Evolutionary conservation across 2,888 invertebrate genomes (phyloP), one percentile per base, ranked within the genome.

Genomic region (Amiota minor): DNA sequence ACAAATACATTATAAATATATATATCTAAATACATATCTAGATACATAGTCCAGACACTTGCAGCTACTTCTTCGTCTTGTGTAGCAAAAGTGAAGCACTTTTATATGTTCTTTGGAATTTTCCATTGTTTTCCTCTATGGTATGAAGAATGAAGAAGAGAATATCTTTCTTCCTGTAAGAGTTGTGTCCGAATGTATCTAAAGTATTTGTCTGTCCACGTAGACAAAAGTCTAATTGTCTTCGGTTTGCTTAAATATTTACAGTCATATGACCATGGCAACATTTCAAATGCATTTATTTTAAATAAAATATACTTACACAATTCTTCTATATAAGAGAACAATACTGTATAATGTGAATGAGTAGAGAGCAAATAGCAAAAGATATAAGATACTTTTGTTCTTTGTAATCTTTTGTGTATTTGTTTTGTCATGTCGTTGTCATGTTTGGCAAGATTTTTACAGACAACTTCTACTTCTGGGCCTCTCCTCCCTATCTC

Each of bases 401-500:
- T 35, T 35, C 35, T 35, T 35, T 35, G 6, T 35, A 3, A 35
- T 35, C 16, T 59, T 59, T 59, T 59, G 16, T 59, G 59, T 45
- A 6, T 62, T 23, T 73, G 59, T 62, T 65, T 77, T 82, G 81
- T 78, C 78, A 78, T 78, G 78, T 78, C 71, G 76, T 82, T 85
- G 84, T 82, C 82, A 82, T 82, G 85, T 82, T 76, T 70, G 79
- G 78, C 77, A 79, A 59, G 59, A 82, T 84, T 82, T 75, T 77
- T 35, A 35, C 70, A 71, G 35, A 35, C 35, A 35, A 35, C 35
- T 35, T 35, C 35, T 35, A 73, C 69, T 65, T 56, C 72, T 77
- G 72, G 55, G 55, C 18, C 53, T 11, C n/a, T 65, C 72, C 67
- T 18, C 18, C 11, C 59, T 10, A 45, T 35, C 45, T 20, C 56